Evolutionary conservation across 2,113 vertebrate species (phyloP), one percentile per base, ranked within the genome.

Genomic region (Caloenas nicobarica): DNA sequence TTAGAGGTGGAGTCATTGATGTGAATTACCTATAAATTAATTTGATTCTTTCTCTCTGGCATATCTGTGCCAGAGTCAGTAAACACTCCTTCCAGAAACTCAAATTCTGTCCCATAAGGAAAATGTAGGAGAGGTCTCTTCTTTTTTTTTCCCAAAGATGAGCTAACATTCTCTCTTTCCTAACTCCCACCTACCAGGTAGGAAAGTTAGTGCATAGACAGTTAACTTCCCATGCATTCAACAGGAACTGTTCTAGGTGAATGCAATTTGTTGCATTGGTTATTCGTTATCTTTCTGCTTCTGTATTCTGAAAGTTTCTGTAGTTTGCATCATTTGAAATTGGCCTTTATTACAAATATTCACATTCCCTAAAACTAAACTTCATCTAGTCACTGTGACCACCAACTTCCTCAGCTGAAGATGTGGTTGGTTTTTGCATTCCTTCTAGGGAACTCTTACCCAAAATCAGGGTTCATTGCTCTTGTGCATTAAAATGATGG

Each of bases 71-170:
- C 51, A 66, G 58, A 56, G 54, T 46, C 25, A 80, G 19, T 50
- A 87, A 94, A 76, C 24, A 62, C 11, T 79, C 65, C 23, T 48
- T 92, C 76, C 61, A 79, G 71, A 81, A 82, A 87, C 16, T 80
- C 33, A 64, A 38, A 71, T 81, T 44, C 54, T 84, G 25, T 22
- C n/a, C 50, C 10, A 7, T 36, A 26, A 57, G 33, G 25, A 66
- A 87, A 61, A 38, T 3, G 14, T 23, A 72, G 34, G 19, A 33
- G 16, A n/a, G 40, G 40, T 11, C 13, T 23, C 4, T 29, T 23
- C 40, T 42, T 58, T 36, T 22, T 22, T 9, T 16, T 40, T 40
- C 13, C 13, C 12, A 40, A 56, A 34, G 38, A 44, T 28, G 33
- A 72, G 36, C 38, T 68, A 84, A 54, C 3, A 2, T 16, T 57